Base-by-base conservation (phyloP, 2,888 invertebrate genomes). In the Congeria kusceri region DNA sequence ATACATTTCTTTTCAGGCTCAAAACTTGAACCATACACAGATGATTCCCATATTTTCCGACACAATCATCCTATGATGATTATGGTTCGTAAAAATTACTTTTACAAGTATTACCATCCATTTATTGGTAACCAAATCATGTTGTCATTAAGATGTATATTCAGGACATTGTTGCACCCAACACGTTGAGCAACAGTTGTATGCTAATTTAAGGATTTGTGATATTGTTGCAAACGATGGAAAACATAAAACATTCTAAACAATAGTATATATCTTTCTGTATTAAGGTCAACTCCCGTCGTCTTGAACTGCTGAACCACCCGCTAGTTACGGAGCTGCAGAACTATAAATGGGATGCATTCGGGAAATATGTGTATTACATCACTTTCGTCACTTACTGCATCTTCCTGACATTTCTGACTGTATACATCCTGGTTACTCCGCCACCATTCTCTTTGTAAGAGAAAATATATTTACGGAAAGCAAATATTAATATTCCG, bases 341-440 rank as follows among this genome's bases (percentile, higher is more conserved):
- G 49, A 88, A 91, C 68, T 91, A 93, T 85, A 94, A 94, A 85
- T 94, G 94, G 94, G 91, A 91, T 76, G 89, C 87, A 27, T 93
- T 92, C 83, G 94, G 94, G 0, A 92, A 94, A 57, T 92, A 92
- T 79, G 91, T 94, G 77, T 94, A 94, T 89, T 94, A 94, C 87
- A 73, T 89, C 59, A 94, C 94, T 70, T 92, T 94, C 44, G 72
- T 90, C 29, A 85, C 94, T 59, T 94, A 94, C 86, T 69, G 90
- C 11, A 75, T 94, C 25, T 94, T 94, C 87, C 87, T 94, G 20
- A 84, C 86, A 29, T 93, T 93, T 76, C 88, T 94, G 29, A 94
- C 94, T 7, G 92, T 91, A 0, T 94, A 93, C 80, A 89, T 94
- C 32, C 77, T 92, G 3, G 86, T 88, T 2, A 85, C 90, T 3